Conservation (phyloP, 2,888 invertebrate species). For the Sympetrum striolatum region DNA sequence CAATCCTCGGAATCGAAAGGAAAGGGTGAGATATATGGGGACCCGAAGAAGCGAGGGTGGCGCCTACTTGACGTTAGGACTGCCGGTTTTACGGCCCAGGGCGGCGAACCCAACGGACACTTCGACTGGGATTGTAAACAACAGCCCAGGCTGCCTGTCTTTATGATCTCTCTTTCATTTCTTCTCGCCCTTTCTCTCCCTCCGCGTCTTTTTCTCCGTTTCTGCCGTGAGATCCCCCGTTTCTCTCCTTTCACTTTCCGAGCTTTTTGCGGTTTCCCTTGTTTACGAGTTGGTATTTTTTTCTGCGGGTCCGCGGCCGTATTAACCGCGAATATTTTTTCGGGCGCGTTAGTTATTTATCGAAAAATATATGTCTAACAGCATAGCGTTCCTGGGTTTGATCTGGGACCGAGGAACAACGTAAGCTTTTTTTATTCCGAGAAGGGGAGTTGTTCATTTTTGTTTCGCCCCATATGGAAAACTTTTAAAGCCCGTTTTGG, state of each 20-base stretch:
- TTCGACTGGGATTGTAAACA: conserved; percentile 38
- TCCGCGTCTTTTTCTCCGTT: background rate
- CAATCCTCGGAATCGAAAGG: background rate
- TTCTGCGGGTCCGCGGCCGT: background rate
- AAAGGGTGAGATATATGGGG: background rate
- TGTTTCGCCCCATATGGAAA: background rate
- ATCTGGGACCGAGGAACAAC: background rate
- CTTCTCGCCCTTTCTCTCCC: background rate
- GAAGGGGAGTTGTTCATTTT: background rate
- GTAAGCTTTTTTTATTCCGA: background rate
- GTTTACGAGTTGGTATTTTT: conserved; percentile 13
- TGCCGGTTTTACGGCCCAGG: conserved; percentile 36
- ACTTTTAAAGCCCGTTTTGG: background rate
- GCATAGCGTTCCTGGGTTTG: background rate
- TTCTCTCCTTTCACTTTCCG: conserved; percentile 17
- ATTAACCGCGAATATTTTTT: conserved; percentile 1
- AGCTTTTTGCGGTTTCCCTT: conserved; percentile 15
- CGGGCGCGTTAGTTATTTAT: background rate
- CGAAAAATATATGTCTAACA: background rate
- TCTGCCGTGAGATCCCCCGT: background rate
- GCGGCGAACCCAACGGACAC: conserved; percentile 38
- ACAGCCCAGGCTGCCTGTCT: conserved; percentile 31
- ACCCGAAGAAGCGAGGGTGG: conserved; percentile 26
- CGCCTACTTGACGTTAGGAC: conserved; percentile 33
- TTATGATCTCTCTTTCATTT: background rate